phyloP scores from a whole-genome alignment of 2,113 vertebrate species.

The Nothoprocta perdicaria region DNA sequence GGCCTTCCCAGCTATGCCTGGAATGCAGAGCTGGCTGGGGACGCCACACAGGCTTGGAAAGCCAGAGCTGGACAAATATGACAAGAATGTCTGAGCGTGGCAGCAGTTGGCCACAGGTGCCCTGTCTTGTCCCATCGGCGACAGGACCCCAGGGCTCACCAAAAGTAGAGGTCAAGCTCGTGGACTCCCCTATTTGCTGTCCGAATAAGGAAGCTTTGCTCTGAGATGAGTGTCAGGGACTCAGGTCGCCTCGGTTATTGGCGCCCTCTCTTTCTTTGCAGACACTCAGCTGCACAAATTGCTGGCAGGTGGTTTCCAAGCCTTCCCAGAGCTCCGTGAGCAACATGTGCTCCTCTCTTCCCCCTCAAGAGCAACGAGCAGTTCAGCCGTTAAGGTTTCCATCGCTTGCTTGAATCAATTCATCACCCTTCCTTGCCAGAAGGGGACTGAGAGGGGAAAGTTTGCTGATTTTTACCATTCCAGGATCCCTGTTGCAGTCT shows the following conservation, averaged over 20 bases:
- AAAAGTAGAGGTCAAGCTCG: not conserved
- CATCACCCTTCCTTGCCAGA: not conserved
- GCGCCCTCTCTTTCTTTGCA: not conserved
- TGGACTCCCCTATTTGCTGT: not conserved
- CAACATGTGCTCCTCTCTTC: not conserved
- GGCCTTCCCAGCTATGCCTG: not conserved
- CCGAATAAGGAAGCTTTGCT: not conserved
- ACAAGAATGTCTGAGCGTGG: not conserved
- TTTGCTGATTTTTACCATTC: not conserved
- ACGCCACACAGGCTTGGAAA: not conserved
- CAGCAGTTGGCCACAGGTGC: not conserved
- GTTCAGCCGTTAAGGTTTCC: not conserved
- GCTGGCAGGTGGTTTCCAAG: not conserved
- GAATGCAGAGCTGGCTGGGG: not conserved
- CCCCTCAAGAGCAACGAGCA: not conserved
- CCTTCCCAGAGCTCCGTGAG: not conserved
- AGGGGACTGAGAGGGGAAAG: not conserved
- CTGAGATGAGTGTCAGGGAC: not conserved
- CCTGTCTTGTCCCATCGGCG: not conserved
- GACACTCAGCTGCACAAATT: accelerated
- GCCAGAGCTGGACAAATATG: not conserved
- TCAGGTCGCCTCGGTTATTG: not conserved
- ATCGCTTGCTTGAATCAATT: not conserved
- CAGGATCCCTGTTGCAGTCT: not conserved
- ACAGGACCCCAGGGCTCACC: not conserved